Evolutionary conservation across 2,113 vertebrate genomes (phyloP).

Genomic region (Canis aureus): DNA sequence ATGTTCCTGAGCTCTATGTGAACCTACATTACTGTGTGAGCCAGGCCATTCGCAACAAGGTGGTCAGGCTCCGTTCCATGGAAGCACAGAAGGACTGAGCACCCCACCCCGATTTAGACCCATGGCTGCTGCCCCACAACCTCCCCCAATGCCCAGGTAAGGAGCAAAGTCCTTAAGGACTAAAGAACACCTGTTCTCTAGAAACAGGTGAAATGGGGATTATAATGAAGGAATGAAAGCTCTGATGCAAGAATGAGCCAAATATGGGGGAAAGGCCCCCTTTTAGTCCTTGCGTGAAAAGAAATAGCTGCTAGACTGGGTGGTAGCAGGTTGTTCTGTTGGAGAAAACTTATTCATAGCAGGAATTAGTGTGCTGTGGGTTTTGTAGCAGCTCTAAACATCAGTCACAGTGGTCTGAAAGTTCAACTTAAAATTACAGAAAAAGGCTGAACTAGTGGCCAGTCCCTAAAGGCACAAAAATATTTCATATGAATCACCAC

Average conservation of each 20-base stretch:
- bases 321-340: not conserved
- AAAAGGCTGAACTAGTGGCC: not conserved
- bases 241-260: not conserved
- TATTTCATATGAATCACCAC: not conserved
- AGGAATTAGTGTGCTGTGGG: not conserved
- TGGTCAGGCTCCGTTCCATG: fast-evolving
- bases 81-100: not conserved
- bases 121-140: not conserved
- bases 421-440: not conserved
- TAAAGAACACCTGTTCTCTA: not conserved
- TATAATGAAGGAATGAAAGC: not conserved
- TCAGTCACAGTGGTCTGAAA: not conserved
- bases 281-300: not conserved
- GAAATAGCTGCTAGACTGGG: not conserved
- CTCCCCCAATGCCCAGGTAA: not conserved
- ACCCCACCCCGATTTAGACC: not conserved
- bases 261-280: not conserved
- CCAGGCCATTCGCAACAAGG: not conserved
- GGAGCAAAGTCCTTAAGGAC: not conserved
- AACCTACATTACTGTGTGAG: not conserved
- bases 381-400: not conserved
- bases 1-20: not conserved
- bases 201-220: not conserved
- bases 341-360: not conserved
- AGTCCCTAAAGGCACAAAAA: not conserved